Evolutionary conservation across 2,113 vertebrate species (phyloP).

Genomic region (Athene cunicularia): DNA sequence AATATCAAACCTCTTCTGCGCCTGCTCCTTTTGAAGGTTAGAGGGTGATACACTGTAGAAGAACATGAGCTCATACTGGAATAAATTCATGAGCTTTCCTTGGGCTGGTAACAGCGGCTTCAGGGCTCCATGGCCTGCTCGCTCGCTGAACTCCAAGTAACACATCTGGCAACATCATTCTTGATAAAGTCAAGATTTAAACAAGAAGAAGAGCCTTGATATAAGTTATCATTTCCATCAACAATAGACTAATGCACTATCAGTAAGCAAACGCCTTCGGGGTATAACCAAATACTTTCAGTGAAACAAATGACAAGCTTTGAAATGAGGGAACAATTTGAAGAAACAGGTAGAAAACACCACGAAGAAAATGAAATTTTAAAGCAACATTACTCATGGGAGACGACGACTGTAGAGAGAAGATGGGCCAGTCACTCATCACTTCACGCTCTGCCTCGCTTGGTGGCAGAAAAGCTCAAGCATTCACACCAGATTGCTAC

Average conservation of each 20-base stretch:
- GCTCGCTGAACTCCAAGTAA: rapidly evolving
- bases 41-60: background rate
- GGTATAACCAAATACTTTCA: background rate
- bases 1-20: background rate
- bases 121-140: background rate
- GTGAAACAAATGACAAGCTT: background rate
- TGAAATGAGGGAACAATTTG: background rate
- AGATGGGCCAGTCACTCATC: background rate
- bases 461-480: background rate
- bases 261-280: background rate
- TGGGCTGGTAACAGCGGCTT: background rate
- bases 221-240: background rate
- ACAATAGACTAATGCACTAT: rapidly evolving
- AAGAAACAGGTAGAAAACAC: background rate
- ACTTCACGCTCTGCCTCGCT: background rate
- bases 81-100: background rate
- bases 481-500: background rate
- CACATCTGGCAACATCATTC: no score
- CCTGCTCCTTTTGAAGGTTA: background rate
- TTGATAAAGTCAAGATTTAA: background rate
- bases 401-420: background rate
- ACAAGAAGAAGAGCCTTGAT: background rate
- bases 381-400: background rate
- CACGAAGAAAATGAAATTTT: background rate
- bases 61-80: background rate